Evolutionary conservation across 1,140 invertebrate genomes (phyloP).

Genomic region (Aphaenogaster rudis): DNA sequence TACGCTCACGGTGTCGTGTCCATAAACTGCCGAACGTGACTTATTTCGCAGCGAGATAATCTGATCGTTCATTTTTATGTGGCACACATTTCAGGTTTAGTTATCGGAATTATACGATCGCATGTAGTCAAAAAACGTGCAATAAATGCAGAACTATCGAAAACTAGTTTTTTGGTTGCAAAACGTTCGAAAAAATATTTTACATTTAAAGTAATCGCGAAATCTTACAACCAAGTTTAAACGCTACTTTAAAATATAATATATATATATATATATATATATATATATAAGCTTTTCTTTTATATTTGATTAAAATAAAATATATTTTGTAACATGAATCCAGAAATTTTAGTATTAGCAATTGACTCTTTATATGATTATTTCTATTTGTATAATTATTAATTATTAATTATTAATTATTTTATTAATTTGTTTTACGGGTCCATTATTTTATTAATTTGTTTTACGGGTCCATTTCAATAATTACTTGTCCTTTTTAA

Average conservation of each 20-base stretch:
- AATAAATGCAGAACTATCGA: background rate
- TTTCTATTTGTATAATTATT: background rate
- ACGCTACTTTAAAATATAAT: background rate
- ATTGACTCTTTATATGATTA: background rate
- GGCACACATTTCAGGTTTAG: background rate
- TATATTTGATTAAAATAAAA: background rate
- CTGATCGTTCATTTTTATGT: background rate
- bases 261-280: too few species aligned
- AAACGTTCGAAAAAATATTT: background rate
- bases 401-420: background rate
- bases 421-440: background rate
- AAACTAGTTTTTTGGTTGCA: background rate
- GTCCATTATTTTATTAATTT: background rate
- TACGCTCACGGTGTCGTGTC: background rate
- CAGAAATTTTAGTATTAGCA: background rate
- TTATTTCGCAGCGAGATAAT: background rate
- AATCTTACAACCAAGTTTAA: background rate
- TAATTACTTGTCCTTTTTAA: background rate
- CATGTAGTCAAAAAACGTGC: background rate
- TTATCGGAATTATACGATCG: background rate
- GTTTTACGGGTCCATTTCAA: background rate
- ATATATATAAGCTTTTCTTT: background rate
- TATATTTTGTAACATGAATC: background rate
- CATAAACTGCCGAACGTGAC: background rate
- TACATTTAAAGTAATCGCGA: background rate